Percentiles rank a stretch among this genome's conserved stretches.
phyloP scores from a whole-genome alignment of 2,797 vertebrate species.

The Masticophis lateralis region DNA sequence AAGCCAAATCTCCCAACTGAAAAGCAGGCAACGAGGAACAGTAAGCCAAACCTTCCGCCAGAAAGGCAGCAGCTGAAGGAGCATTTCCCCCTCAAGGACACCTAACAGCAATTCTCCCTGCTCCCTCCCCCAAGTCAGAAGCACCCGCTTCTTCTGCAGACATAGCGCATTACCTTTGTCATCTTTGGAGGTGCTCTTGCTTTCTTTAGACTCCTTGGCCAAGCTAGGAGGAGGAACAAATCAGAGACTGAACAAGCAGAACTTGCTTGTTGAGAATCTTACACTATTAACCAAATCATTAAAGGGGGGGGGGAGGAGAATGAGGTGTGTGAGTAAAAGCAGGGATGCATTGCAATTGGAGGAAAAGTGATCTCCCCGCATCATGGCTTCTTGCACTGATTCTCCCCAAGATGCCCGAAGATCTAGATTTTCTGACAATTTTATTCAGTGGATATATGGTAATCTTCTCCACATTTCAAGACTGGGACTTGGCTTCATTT shows the following conservation, averaged over 20 bases:
- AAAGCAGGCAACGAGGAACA: background rate
- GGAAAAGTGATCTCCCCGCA: slow-evolving; percentile 79
- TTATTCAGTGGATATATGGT: slow-evolving; percentile 92
- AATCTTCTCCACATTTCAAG: slow-evolving; percentile 94
- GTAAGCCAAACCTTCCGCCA: background rate
- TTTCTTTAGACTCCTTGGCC: slow-evolving; percentile 92
- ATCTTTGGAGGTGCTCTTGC: slow-evolving; percentile 87
- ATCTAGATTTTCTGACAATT: slow-evolving; percentile 93
- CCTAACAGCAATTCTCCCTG: background rate
- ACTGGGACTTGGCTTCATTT: slow-evolving; percentile 93
- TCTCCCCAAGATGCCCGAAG: slow-evolving; percentile 92
- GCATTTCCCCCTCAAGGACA: background rate
- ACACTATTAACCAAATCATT: slow-evolving; percentile 67
- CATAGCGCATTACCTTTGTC: slow-evolving; percentile 85
- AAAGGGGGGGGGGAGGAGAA: slow-evolving; percentile 36
- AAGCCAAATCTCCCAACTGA: background rate
- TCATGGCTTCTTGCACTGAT: slow-evolving; percentile 92
- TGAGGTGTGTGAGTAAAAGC: slow-evolving; percentile 46
- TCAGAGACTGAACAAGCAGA: slow-evolving; percentile 75
- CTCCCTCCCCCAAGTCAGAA: background rate
- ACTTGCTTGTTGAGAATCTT: slow-evolving; percentile 62
- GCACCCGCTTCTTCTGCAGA: too few relatives aligned
- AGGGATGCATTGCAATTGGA: slow-evolving; percentile 79
- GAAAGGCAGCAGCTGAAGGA: background rate
- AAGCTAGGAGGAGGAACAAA: slow-evolving; percentile 82